Base-by-base conservation (phyloP, 1,140 invertebrate species). In the Brachionus rotundiformis region DNA sequence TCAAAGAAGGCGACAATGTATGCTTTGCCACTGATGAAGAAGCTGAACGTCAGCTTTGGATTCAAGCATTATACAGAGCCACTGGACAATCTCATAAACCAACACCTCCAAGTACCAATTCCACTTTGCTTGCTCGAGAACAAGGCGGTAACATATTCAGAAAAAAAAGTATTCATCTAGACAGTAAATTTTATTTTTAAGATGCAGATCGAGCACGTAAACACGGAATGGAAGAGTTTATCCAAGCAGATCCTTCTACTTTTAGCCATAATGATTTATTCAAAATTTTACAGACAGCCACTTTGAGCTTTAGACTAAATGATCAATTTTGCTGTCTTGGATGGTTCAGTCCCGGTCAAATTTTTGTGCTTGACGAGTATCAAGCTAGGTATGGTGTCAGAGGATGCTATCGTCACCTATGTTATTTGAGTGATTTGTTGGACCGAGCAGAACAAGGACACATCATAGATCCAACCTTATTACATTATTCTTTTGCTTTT, bases 141-240 rank as follows among this genome's bases (percentile, higher is more conserved):
- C 79, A 68, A 65, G 25, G 25, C 7, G 79, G 76, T 80, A 80
- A 80, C 27, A 1, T 92, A 95, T 85, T 94, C 93, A 6, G 93
- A 41, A 94, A 87, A 93, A 94, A 85, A 93, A 95, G 94, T 87
- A 93, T 92, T 92, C 87, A 87, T 85, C 0, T 41, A 83, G 44
- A 19, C 3, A 27, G 11, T 19, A 31, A 54, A 80, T 25, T 25
- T 61, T 16, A 82, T 54, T 54, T 54, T 54, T 1, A 54, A 44
- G 94, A 98, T 90, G 94, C 95, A 68, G 97, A 99, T 86, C 92
- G 95, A 87, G 96, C 95, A 0, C 36, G 91, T 94, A 59, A 98
- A 98, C 87, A 96, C 98, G 96, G 97, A 36, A 95, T 99, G 94
- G 97, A 99, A 86, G 96, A 98, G 87, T 98, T 94, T 87, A 98